phyloP scores from a whole-genome alignment of 2,797 vertebrate genomes.

The Ctenosaura bakeri region DNA sequence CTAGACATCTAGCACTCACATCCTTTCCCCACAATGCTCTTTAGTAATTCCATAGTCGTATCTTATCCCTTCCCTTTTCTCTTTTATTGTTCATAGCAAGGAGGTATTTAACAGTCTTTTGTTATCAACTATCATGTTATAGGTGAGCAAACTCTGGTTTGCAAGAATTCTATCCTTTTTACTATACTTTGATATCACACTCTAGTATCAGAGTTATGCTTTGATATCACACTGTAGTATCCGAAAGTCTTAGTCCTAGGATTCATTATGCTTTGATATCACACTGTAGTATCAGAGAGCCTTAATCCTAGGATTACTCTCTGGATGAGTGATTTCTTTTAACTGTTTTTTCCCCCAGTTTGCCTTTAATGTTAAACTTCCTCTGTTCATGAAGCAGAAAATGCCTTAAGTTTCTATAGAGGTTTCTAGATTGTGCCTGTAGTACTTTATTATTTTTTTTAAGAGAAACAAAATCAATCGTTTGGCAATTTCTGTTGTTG shows the following conservation, averaged over 20 bases:
- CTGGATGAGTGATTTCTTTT: neutral
- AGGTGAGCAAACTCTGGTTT: neutral
- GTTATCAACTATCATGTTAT: constrained; percentile 32
- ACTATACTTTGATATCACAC: neutral
- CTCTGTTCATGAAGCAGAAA: neutral
- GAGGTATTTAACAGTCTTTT: constrained; percentile 22
- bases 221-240: neutral
- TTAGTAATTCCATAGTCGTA: neutral
- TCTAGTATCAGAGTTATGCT: rapidly evolving
- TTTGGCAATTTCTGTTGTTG: neutral
- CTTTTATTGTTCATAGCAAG: constrained; percentile 28
- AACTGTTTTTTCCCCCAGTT: neutral
- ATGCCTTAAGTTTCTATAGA: neutral
- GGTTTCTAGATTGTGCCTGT: neutral
- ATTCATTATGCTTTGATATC: neutral
- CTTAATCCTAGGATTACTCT: constrained; percentile 14
- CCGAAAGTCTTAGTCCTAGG: neutral
- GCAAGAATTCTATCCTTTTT: neutral
- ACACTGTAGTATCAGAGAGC: neutral
- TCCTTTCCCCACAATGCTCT: constrained; percentile 21
- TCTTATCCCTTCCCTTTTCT: constrained; percentile 56
- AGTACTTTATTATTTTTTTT: neutral
- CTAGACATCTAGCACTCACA: constrained; percentile 28
- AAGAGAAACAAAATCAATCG: neutral
- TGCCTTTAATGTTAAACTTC: neutral